A percentile compares a stretch with the other conserved stretches of the same genome.
Conservation (phyloP, 92 coral and sea anemone genomes). For the Zoanthus sansibaricus region DNA sequence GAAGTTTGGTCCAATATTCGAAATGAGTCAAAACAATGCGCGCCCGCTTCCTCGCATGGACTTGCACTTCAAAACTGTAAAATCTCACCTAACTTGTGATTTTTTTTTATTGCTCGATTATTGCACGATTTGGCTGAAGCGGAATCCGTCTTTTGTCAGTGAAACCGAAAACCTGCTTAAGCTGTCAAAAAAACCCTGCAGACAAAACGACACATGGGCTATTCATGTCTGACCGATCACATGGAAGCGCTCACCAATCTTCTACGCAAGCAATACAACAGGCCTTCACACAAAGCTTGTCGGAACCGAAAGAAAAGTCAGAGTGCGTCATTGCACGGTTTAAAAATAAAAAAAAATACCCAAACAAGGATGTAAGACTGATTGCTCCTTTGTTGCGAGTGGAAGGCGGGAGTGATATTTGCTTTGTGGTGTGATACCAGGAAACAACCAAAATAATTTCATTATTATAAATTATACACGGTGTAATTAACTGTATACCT, state of each 20-base stretch:
- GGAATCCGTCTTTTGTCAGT: background rate
- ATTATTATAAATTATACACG: background rate
- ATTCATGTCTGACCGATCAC: background rate
- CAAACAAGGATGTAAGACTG: constrained; percentile 14
- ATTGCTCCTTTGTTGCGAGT: background rate
- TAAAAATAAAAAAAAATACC: background rate
- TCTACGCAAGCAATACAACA: background rate
- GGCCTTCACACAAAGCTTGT: background rate
- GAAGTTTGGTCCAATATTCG: constrained; percentile 22
- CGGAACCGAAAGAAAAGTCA: constrained; percentile 4
- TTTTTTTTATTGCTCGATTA: background rate
- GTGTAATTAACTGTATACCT: background rate
- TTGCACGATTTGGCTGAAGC: background rate
- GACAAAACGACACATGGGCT: constrained; percentile 11
- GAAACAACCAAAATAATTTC: constrained; percentile 1
- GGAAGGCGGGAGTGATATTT: background rate
- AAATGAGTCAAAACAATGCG: background rate
- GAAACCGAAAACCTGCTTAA: constrained; percentile 24
- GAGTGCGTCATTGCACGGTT: constrained; percentile 21
- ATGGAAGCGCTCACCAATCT: background rate
- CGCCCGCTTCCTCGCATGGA: constrained; percentile 16
- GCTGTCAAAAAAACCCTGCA: background rate
- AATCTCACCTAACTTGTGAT: background rate
- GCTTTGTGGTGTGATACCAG: constrained; percentile 14
- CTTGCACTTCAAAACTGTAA: background rate